phyloP scores from a whole-genome alignment of 1,140 invertebrate genomes.

The Drosophila lacertosa region DNA sequence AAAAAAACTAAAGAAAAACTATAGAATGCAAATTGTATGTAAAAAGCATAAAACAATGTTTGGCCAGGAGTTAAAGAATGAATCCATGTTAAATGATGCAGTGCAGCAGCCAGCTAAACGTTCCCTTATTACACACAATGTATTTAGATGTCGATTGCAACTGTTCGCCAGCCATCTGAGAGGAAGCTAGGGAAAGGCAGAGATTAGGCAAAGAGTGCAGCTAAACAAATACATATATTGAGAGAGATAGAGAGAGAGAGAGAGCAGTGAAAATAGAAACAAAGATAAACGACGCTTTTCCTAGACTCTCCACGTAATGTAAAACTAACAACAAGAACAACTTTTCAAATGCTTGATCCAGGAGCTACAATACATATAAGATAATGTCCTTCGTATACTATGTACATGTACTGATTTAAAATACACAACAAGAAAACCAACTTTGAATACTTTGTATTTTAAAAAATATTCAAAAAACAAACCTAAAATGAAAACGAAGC shows the following conservation, averaged over 20 bases:
- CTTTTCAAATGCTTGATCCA: slow-evolving; percentile 69
- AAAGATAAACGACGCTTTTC: slow-evolving; percentile 23
- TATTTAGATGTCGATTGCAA: slow-evolving; percentile 72
- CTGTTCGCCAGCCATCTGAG: slow-evolving; percentile 6
- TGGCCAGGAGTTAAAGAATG: slow-evolving; percentile 40
- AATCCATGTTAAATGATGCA: slow-evolving; percentile 12
- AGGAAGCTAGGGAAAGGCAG: slow-evolving; percentile 24
- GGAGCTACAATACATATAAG: slow-evolving; percentile 70
- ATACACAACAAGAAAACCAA: slow-evolving; percentile 54
- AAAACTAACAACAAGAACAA: slow-evolving; percentile 29
- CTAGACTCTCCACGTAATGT: slow-evolving; percentile 21
- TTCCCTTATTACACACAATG: slow-evolving; percentile 59
- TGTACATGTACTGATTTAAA: slow-evolving; percentile 77
- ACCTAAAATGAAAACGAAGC: slow-evolving; percentile 35
- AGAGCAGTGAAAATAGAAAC: slow-evolving; percentile 1
- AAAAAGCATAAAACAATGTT: slow-evolving; percentile 50
- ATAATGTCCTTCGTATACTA: slow-evolving; percentile 80
- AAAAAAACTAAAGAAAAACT: slow-evolving; percentile 33
- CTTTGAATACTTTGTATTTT: slow-evolving; percentile 81
- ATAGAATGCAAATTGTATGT: slow-evolving; percentile 35
- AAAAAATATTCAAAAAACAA: slow-evolving; percentile 51
- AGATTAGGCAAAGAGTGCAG: slow-evolving; percentile 33
- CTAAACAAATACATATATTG: slow-evolving; percentile 36
- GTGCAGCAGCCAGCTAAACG: slow-evolving; percentile 47
- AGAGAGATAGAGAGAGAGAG: slow-evolving; percentile 2